Evolutionary conservation across 2,797 vertebrate genomes (phyloP).

Genomic region (Malacoraja senta): DNA sequence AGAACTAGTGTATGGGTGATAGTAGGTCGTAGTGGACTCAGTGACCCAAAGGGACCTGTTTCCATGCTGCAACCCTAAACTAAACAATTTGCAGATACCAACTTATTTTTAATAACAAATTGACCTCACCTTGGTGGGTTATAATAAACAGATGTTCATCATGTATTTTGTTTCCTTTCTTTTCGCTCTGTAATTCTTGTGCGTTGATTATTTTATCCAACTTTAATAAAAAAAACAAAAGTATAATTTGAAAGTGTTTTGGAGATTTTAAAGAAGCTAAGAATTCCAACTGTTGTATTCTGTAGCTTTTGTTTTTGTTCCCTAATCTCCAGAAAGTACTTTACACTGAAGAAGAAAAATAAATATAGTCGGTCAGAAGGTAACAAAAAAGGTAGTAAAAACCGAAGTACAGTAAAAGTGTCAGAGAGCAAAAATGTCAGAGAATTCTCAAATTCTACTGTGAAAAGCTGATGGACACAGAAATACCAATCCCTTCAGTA

Average conservation of each 20-base stretch:
- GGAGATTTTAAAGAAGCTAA: too few relatives aligned
- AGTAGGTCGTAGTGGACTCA: too few relatives aligned
- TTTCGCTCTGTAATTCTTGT: slow-evolving; percentile 84
- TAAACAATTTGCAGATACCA: slow-evolving; percentile 10
- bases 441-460: not conserved
- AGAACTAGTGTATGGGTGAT: too few relatives aligned
- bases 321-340: not conserved
- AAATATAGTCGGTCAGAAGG: not conserved
- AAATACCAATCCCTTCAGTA: not conserved
- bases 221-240: slow-evolving; percentile 55
- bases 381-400: too few relatives aligned
- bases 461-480: not conserved
- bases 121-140: slow-evolving; percentile 82
- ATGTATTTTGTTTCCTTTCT: slow-evolving; percentile 85
- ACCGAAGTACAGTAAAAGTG: too few relatives aligned
- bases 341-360: not conserved
- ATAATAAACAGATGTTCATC: slow-evolving; percentile 98
- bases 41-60: too few relatives aligned
- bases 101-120: not conserved
- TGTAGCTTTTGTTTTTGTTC: not conserved
- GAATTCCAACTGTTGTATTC: not conserved
- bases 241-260: not conserved
- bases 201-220: slow-evolving; percentile 80
- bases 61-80: too few relatives aligned
- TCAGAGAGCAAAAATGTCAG: too few relatives aligned